Evolutionary conservation across 2,113 vertebrate genomes (phyloP).

Genomic region (Bambusicola thoracicus): DNA sequence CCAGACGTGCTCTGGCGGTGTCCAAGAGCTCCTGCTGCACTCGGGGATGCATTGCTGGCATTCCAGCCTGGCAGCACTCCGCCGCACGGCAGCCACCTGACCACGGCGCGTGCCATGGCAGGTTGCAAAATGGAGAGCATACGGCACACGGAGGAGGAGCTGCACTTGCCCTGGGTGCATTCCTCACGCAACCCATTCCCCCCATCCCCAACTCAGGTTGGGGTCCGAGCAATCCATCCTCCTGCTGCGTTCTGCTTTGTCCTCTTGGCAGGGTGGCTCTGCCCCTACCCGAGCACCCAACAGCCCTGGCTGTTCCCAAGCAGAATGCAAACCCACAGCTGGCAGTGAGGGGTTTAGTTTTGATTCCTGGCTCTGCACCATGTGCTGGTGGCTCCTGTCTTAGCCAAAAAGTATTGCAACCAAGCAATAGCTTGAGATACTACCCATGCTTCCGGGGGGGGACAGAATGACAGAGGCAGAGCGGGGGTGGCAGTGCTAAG

Average conservation of each 20-base stretch:
- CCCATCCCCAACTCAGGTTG: no score
- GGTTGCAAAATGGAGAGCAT: not conserved
- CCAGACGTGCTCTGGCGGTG: not conserved
- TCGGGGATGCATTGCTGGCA: constrained; percentile 53
- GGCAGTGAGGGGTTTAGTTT: not conserved
- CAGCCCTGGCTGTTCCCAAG: not conserved
- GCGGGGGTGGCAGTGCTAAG: not conserved
- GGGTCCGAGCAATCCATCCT: no score
- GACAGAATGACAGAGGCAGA: not conserved
- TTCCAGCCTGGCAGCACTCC: constrained; percentile 65
- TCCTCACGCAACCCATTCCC: not conserved
- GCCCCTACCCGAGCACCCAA: not conserved
- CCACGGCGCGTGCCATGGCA: constrained; percentile 39
- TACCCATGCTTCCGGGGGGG: not conserved
- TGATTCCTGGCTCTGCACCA: not conserved
- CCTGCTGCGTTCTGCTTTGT: not conserved
- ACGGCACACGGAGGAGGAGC: not conserved
- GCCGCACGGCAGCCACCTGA: constrained; percentile 48
- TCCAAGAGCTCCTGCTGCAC: not conserved
- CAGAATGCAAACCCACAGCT: not conserved
- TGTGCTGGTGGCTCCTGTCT: not conserved
- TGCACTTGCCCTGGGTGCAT: not conserved
- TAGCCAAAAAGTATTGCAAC: not conserved
- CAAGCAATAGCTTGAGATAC: no score
- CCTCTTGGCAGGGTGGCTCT: no score